Evolutionary conservation across 2,113 vertebrate genomes (phyloP), one percentile per base, ranked within the genome.

Genomic region (Crotalus tigris): DNA sequence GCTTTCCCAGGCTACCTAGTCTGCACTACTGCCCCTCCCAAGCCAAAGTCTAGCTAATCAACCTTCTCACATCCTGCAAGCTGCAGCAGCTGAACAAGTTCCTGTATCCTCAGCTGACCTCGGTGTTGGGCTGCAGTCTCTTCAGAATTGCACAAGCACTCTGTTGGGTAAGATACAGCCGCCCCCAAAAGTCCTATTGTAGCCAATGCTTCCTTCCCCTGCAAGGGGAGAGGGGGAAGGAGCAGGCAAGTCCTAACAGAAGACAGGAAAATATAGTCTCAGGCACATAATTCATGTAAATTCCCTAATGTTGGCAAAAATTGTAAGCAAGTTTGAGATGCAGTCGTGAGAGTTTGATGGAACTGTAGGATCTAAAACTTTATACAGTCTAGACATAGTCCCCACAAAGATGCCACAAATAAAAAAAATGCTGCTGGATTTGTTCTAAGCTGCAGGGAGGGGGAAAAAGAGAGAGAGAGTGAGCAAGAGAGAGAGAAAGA

Each of bases 71-170:
- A 87, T 54, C 69, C 53, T 0, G 39, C 0, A 85, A 2, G 89
- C 92, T 87, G 86, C 93, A 93, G 95, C 95, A 44, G 0, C 58
- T 12, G 9, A 93, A 90, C 1, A 0, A 0, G 0, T 92, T 53
- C 24, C 0, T 0, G 15, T 90, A 93, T 96, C 97, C 97, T 97
- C 85, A 2, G 94, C 93, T 94, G 92, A 97, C 96, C 97, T 90
- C 86, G 0, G 91, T 87, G 55, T 19, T 39, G 5, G 92, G 95
- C 95, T 94, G 94, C 94, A 93, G 64, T 94, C 96, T 95, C 94
- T 94, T 95, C 96, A 95, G 96, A 95, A 93, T 96, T 97, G 97
- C 97, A 97, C 97, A 97, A 96, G 96, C 94, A 95, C 95, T 96
- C 94, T 96, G 96, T 96, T 96, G 96, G 96, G 95, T 96, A 97